phyloP scores from a whole-genome alignment of 2,888 invertebrate species.

The Meiosimyza platycephala region DNA sequence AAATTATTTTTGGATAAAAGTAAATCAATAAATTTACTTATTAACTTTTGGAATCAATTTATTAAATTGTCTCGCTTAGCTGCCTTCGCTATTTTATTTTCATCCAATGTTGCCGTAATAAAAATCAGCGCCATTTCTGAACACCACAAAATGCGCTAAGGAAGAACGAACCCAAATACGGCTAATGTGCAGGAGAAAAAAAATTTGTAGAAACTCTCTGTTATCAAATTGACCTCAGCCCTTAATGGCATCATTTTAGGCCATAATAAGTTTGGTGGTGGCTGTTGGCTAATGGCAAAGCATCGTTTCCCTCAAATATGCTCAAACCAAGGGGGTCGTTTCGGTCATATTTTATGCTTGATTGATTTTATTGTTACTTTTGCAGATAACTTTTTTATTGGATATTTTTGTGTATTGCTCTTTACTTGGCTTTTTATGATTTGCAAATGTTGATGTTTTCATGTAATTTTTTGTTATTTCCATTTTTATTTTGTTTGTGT shows the following conservation, averaged over 20 bases:
- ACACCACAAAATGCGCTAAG: conserved; percentile 12
- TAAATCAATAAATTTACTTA: neutral
- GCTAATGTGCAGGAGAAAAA: neutral
- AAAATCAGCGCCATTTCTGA: conserved; percentile 6
- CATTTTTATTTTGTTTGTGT: neutral
- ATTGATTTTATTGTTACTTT: conserved; percentile 54
- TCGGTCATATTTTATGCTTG: conserved; percentile 53
- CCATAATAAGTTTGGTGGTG: neutral
- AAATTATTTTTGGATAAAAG: too few species aligned
- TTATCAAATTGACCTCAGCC: neutral
- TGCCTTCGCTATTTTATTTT: neutral
- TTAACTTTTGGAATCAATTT: conserved; percentile 10
- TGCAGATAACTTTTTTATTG: conserved; percentile 43
- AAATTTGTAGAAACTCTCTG: neutral
- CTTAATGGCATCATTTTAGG: conserved; percentile 21
- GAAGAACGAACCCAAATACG: neutral
- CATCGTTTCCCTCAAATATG: conserved; percentile 4
- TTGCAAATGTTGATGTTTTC: conserved; percentile 54
- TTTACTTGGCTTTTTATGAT: conserved; percentile 53
- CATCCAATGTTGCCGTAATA: neutral
- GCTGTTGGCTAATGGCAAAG: neutral
- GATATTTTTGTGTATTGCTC: neutral
- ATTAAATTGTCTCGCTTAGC: neutral
- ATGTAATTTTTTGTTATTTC: conserved; percentile 14
- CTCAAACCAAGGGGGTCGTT: neutral